A percentile compares a stretch with the other conserved stretches of the same genome.
These are phyloP conservation scores for Dryoscopus gambensis DNA, from an alignment of 2,113 vertebrate species.

Conservation along the genomic window DNA sequence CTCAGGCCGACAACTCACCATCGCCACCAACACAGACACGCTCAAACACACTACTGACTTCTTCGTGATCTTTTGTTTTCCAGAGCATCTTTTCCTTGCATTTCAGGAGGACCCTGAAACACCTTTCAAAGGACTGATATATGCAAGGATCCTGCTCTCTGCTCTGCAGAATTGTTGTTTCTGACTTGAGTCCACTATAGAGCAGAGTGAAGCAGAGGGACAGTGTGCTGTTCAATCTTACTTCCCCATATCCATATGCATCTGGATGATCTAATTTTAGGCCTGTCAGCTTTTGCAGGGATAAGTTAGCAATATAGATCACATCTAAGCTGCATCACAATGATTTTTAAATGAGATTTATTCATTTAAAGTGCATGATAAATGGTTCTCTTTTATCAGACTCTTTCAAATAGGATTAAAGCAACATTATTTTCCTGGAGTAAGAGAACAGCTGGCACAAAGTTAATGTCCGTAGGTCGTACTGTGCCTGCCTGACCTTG, in stretches of 20 bases:
- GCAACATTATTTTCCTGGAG: conserved; percentile 28
- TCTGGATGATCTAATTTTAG: conserved; percentile 12
- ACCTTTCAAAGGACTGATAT: background rate
- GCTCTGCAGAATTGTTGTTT: background rate
- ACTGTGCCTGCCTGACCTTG: conserved; percentile 27
- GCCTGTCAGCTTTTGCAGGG: background rate
- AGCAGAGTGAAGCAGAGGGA: background rate
- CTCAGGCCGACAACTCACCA: background rate
- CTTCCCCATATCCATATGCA: background rate
- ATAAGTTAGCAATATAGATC: conserved; percentile 37
- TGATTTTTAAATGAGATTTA: conserved; percentile 58
- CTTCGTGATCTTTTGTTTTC: background rate
- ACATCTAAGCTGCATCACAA: conserved; percentile 7
- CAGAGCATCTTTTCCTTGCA: background rate
- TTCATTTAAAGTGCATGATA: conserved; percentile 51
- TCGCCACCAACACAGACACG: background rate
- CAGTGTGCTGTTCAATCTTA: background rate
- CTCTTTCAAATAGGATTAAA: conserved; percentile 55
- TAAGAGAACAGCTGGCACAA: conserved; percentile 1
- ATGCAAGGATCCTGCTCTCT: background rate
- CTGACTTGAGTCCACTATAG: background rate
- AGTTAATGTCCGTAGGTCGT: conserved; percentile 5
- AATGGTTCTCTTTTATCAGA: conserved; percentile 47
- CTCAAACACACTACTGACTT: background rate
- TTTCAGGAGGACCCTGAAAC: background rate